Evolutionary conservation across 2,113 vertebrate species (phyloP).

Genomic region (Grammomys dolichurus): DNA sequence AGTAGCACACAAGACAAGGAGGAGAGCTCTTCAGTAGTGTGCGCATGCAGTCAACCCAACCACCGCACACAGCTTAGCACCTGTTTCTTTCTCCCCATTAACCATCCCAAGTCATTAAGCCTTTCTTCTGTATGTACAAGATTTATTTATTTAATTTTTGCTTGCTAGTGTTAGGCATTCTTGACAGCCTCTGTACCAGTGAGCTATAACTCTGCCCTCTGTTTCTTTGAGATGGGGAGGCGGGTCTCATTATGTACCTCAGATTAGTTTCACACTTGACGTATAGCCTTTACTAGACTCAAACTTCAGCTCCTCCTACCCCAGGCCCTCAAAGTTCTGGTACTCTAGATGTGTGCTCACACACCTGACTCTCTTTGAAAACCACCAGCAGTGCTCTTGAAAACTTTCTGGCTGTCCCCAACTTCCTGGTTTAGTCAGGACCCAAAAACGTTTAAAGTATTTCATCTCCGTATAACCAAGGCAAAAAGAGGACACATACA

Average conservation of each 20-base stretch:
- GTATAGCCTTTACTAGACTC: background rate
- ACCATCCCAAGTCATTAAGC: rapidly evolving
- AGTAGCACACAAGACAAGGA: background rate
- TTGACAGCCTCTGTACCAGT: background rate
- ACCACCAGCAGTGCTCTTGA: background rate
- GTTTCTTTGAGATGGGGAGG: background rate
- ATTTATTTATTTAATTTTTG: background rate
- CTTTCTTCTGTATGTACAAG: background rate
- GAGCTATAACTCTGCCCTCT: background rate
- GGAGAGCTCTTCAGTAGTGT: rapidly evolving
- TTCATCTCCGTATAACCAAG: background rate
- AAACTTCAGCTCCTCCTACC: background rate
- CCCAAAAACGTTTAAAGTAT: background rate
- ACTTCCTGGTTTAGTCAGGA: background rate
- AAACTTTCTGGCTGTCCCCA: background rate
- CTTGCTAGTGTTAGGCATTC: background rate
- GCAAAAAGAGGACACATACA: background rate
- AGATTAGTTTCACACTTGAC: background rate
- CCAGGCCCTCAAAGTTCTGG: background rate
- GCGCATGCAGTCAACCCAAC: background rate
- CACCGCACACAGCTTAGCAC: rapidly evolving
- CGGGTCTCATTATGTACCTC: background rate
- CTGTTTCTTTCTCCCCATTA: background rate
- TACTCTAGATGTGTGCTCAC: too few relatives aligned
- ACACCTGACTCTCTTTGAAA: background rate